Conservation (phyloP, 2,797 vertebrate genomes). For the Chrysocyon brachyurus region DNA sequence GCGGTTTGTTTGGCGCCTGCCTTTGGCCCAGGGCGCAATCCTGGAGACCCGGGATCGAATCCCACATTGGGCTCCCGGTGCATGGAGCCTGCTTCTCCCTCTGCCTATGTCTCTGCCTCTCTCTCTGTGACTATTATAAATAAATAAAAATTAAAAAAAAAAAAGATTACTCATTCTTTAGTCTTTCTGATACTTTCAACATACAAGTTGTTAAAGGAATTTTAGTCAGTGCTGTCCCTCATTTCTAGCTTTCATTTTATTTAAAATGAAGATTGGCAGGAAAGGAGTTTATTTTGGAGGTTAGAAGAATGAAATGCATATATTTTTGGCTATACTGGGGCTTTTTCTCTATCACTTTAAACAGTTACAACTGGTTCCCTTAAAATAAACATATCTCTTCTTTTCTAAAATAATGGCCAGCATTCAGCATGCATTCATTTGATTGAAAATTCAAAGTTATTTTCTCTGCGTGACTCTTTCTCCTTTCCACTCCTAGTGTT, state of each 20-base stretch:
- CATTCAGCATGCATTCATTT: slow-evolving; percentile 44
- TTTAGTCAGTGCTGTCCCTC: not conserved
- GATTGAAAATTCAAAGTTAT: not conserved
- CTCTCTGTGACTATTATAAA: no score
- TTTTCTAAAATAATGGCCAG: slow-evolving; percentile 37
- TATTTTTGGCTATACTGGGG: slow-evolving; percentile 56
- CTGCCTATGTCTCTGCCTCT: no score
- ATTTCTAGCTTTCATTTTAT: slow-evolving; percentile 57
- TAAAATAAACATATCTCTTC: slow-evolving; percentile 54
- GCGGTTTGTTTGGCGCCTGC: no score
- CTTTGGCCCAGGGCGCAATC: no score
- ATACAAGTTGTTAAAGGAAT: slow-evolving; percentile 42
- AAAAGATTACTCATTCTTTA: slow-evolving; percentile 7
- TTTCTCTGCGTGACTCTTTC: slow-evolving; percentile 75
- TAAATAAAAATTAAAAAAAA: no score
- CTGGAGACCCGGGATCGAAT: no score
- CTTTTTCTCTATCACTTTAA: slow-evolving; percentile 55
- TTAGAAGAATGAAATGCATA: slow-evolving; percentile 35
- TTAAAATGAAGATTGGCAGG: slow-evolving; percentile 28
- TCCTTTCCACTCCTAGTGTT: slow-evolving; percentile 92
- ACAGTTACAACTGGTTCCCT: slow-evolving; percentile 8
- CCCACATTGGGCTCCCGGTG: no score
- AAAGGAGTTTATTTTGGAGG: slow-evolving; percentile 39
- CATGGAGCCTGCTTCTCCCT: no score
- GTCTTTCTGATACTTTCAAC: not conserved